Evolutionary conservation across 30 jellyfish, hydroid and myxozoan genomes (phyloP).

Genomic region (Aurelia sp.): DNA sequence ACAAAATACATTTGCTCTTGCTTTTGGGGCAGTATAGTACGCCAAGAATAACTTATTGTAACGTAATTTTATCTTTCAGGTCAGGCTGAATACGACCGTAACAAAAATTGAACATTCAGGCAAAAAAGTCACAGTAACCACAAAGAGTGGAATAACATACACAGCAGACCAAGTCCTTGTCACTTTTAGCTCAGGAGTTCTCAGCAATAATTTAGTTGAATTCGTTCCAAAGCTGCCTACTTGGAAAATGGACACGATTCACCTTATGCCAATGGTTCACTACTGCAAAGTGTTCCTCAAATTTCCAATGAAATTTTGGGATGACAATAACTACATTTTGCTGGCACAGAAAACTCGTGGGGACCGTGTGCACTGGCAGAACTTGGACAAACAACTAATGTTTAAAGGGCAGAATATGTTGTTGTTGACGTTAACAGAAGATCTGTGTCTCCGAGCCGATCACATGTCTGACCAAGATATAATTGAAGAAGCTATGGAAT

Average conservation of each 20-base stretch:
- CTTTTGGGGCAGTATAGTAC: too few species aligned
- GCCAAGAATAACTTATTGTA: too few species aligned
- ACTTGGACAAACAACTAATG: constrained; percentile 53
- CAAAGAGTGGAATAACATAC: constrained; percentile 54
- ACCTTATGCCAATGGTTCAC: constrained; percentile 55
- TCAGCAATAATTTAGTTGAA: constrained; percentile 38
- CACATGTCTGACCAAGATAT: constrained; percentile 54
- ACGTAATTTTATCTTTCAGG: not conserved
- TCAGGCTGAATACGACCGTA: constrained; percentile 38
- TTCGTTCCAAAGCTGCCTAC: constrained; percentile 75
- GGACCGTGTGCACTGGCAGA: constrained; percentile 78
- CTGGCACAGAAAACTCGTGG: constrained; percentile 55
- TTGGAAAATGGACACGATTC: constrained; percentile 78
- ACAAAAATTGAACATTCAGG: constrained; percentile 29
- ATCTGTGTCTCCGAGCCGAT: constrained; percentile 57
- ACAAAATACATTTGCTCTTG: too few species aligned
- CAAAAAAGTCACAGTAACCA: constrained; percentile 15
- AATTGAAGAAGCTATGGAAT: constrained; percentile 42
- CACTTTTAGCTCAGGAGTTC: constrained; percentile 74
- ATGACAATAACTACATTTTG: constrained; percentile 68
- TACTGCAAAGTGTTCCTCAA: constrained; percentile 75
- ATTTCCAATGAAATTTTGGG: constrained; percentile 86
- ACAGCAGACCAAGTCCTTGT: constrained; percentile 72
- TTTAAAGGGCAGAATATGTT: constrained; percentile 36
- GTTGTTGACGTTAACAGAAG: constrained; percentile 71